phyloP scores from a whole-genome alignment of 2,113 vertebrate genomes.

The Elgaria multicarinata region DNA sequence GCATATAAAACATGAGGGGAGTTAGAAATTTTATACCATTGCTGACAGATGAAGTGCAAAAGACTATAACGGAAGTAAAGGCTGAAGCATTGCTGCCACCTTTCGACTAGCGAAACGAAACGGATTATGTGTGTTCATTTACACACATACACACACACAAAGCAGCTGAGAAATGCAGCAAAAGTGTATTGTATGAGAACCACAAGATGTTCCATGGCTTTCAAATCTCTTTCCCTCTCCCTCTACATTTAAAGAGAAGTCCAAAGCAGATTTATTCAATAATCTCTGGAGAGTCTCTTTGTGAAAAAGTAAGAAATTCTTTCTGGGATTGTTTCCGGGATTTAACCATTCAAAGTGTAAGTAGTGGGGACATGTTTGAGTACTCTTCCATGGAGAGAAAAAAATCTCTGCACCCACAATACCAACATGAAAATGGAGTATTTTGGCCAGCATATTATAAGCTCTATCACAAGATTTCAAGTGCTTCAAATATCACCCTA shows the following conservation, averaged over 20 bases:
- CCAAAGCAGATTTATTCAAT: not conserved
- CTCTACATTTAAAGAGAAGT: not conserved
- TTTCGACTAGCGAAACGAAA: constrained; percentile 57
- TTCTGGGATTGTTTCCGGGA: not conserved
- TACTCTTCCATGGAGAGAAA: too few species aligned
- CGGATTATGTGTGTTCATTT: not conserved
- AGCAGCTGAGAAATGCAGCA: not conserved
- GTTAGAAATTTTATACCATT: not conserved
- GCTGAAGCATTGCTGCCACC: constrained; percentile 76
- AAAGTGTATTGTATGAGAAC: rapidly evolving
- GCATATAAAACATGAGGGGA: not conserved
- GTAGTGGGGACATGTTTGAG: not conserved
- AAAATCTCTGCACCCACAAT: not conserved
- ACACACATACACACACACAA: not conserved
- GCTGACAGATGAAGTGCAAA: constrained; percentile 7
- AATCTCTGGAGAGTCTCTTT: not conserved
- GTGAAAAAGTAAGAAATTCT: too few species aligned
- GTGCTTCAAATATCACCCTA: not conserved
- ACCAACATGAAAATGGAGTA: not conserved
- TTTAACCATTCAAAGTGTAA: not conserved
- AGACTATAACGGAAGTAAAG: constrained; percentile 17
- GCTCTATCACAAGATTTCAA: not conserved
- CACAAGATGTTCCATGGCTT: not conserved
- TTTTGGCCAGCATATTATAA: not conserved
- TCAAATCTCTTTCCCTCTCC: not conserved